Percentiles rank a stretch among this genome's conserved stretches.
phyloP scores from a whole-genome alignment of 2,113 vertebrate genomes.

The Mesocricetus auratus region DNA sequence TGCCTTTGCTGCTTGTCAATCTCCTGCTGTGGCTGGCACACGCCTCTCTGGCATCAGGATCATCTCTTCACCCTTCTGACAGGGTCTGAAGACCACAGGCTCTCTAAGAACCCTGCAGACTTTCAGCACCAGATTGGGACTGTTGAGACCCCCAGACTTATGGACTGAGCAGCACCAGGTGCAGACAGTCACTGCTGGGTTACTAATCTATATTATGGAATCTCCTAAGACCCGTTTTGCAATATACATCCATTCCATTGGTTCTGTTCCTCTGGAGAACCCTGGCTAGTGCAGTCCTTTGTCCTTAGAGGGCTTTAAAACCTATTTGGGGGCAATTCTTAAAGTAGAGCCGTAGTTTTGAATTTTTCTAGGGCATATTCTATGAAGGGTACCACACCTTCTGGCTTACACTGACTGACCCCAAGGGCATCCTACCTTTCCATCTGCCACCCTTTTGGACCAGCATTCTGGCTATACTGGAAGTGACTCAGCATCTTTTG shows the following conservation, averaged over 20 bases:
- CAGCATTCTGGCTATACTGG: neutral
- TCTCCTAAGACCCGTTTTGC: neutral
- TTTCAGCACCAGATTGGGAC: neutral
- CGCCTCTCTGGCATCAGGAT: accelerated
- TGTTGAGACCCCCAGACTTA: neutral
- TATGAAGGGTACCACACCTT: neutral
- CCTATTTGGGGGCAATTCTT: neutral
- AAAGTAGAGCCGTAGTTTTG: neutral
- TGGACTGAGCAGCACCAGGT: neutral
- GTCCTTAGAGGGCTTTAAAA: neutral
- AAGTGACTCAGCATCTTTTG: neutral
- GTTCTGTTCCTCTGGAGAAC: neutral
- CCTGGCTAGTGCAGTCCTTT: neutral
- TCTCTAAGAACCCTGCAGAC: neutral
- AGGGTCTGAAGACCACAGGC: neutral
- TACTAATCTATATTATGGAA: neutral
- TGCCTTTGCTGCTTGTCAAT: neutral
- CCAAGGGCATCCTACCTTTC: neutral
- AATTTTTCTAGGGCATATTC: neutral
- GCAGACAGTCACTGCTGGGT: neutral
- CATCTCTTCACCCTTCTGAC: too few species aligned
- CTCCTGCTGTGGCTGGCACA: neutral
- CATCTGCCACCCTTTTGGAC: neutral
- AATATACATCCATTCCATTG: neutral
- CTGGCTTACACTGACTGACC: accelerated